Evolutionary conservation across 2,797 vertebrate genomes (phyloP).

Genomic region (Acanthopagrus latus): DNA sequence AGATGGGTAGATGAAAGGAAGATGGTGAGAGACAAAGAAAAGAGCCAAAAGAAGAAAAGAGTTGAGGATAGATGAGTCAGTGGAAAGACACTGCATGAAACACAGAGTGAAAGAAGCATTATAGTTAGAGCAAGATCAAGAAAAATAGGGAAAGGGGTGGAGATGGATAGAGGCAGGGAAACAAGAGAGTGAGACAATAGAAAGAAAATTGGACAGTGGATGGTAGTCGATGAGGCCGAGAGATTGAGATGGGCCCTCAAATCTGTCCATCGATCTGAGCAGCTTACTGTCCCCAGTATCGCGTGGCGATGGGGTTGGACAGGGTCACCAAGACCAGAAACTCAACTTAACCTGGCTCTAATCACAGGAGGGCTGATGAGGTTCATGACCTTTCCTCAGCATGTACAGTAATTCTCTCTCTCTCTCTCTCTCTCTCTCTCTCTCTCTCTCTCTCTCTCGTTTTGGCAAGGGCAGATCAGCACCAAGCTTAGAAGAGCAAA

Average conservation of each 20-base stretch:
- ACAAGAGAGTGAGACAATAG: slow-evolving; percentile 24
- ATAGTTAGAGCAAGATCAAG: slow-evolving; percentile 19
- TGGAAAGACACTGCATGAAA: slow-evolving; percentile 14
- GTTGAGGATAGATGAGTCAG: slow-evolving; percentile 13
- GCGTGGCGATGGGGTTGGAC: slow-evolving; percentile 27
- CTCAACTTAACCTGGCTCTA: slow-evolving; percentile 53
- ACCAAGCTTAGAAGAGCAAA: no score
- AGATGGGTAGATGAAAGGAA: slow-evolving; percentile 54
- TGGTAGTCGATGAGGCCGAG: slow-evolving; percentile 59
- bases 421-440: no score
- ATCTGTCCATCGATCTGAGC: slow-evolving; percentile 67
- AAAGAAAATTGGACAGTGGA: slow-evolving; percentile 43
- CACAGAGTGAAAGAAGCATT: slow-evolving; percentile 24
- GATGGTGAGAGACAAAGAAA: slow-evolving; percentile 49
- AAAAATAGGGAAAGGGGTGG: slow-evolving; percentile 15
- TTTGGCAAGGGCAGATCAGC: no score
- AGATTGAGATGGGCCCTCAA: slow-evolving; percentile 45
- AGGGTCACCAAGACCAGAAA: slow-evolving; percentile 26
- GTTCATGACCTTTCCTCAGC: slow-evolving; percentile 22
- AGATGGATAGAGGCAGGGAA: slow-evolving; percentile 20
- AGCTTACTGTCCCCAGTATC: slow-evolving; percentile 36
- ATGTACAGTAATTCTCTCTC: slow-evolving; percentile 12
- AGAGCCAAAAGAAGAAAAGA: slow-evolving; percentile 36
- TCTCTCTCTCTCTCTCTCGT: no score
- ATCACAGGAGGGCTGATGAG: slow-evolving; percentile 27